Evolutionary conservation across 2,797 vertebrate species (phyloP).

Genomic region (Menidia menidia): DNA sequence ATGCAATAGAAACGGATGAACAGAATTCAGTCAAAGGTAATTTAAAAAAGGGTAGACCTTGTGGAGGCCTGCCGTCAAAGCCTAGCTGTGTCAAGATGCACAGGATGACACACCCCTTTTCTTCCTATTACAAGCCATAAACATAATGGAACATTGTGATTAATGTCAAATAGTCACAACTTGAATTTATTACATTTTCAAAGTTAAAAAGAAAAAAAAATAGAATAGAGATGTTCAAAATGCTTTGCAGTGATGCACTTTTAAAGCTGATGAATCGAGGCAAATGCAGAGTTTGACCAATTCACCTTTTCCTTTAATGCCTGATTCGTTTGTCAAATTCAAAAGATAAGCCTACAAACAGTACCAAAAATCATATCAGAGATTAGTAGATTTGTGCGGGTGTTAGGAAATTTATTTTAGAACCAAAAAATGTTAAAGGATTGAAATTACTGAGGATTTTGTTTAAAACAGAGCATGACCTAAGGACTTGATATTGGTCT

Average conservation of each 20-base stretch:
- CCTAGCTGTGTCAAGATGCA: slow-evolving; percentile 99
- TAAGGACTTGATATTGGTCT: too few relatives aligned
- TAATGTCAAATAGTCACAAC: slow-evolving; percentile 99
- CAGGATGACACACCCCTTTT: slow-evolving; percentile 99
- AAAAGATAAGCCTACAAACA: slow-evolving; percentile 85
- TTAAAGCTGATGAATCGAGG: slow-evolving; percentile 61
- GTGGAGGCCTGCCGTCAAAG: slow-evolving; percentile 99
- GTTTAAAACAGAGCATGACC: not conserved
- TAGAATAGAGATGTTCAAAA: slow-evolving; percentile 92
- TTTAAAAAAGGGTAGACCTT: slow-evolving; percentile 99
- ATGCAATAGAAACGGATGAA: slow-evolving; percentile 99
- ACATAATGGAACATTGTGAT: slow-evolving; percentile 99
- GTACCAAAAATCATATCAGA: slow-evolving; percentile 96
- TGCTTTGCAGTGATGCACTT: slow-evolving; percentile 87
- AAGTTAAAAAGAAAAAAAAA: slow-evolving; percentile 44
- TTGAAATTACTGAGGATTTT: slow-evolving; percentile 92
- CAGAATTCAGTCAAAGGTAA: slow-evolving; percentile 99
- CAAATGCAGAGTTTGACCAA: slow-evolving; percentile 87
- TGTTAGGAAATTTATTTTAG: slow-evolving; percentile 91
- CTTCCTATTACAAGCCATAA: slow-evolving; percentile 99
- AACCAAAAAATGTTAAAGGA: slow-evolving; percentile 85
- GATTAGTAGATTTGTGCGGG: slow-evolving; percentile 96
- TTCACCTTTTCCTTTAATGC: slow-evolving; percentile 97
- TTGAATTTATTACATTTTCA: slow-evolving; percentile 87
- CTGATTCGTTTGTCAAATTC: slow-evolving; percentile 92